These are phyloP conservation scores for Triplophysa rosa DNA, from an alignment of 2,113 vertebrate species.

Conservation along the genomic window DNA sequence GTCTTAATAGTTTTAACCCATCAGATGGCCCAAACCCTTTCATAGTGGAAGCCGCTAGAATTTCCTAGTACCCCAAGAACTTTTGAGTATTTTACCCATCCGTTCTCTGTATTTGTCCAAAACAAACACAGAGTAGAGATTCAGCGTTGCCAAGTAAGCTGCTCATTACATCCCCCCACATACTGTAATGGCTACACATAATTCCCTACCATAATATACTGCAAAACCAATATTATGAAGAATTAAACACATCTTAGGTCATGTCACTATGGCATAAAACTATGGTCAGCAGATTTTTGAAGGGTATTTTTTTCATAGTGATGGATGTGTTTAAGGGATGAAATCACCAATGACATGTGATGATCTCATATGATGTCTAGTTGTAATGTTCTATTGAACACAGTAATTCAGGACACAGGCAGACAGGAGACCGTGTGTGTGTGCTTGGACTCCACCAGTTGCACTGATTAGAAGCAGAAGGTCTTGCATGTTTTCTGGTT, in stretches of 20 bases:
- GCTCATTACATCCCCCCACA: background rate
- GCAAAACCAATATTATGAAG: background rate
- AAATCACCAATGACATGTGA: constrained; percentile 76
- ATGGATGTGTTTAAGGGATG: constrained; percentile 72
- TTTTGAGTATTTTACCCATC: constrained; percentile 29
- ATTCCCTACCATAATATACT: background rate
- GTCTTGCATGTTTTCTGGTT: constrained; percentile 9
- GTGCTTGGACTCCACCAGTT: constrained; percentile 3
- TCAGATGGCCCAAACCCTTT: constrained; percentile 66
- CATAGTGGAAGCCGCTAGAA: background rate
- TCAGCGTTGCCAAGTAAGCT: background rate
- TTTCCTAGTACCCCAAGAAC: constrained; percentile 25
- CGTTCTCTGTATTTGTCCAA: constrained; percentile 29
- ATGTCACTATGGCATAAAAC: constrained; percentile 71
- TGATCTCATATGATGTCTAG: constrained; percentile 71
- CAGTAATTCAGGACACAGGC: constrained; percentile 42
- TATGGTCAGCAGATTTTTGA: constrained; percentile 75
- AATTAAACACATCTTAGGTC: constrained; percentile 45
- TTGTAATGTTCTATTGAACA: constrained; percentile 64
- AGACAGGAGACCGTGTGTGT: background rate
- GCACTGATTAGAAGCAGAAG: constrained; percentile 12
- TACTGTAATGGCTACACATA: background rate
- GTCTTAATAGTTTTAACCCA: constrained; percentile 73
- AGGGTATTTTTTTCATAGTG: constrained; percentile 69
- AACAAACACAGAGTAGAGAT: background rate